Evolutionary conservation across 2,888 invertebrate genomes (phyloP), one percentile per base, ranked within the genome.

Genomic region (Gordius sp.): DNA sequence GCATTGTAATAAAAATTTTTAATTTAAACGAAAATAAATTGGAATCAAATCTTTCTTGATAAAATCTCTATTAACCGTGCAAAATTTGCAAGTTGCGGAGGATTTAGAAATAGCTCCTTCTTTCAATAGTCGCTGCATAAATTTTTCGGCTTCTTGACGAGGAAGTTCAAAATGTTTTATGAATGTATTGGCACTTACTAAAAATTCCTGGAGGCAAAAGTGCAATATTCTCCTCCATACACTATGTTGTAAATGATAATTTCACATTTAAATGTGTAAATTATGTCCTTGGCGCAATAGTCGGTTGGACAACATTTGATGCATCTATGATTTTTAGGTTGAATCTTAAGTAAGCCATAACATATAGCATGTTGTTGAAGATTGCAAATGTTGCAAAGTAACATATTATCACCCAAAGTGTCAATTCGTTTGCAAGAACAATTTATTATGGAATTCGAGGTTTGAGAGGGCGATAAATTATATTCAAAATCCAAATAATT

Each of bases 261-360:
- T 8, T 47, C 20, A 47, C n/a, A 47, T 47, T 47, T 47, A 47
- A 47, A 4, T 13, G 4, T 8, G 47, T 47, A 47, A 47, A 47
- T 47, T 20, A 18, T 8, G 20, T 47, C 47, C 23, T 4, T 47
- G 20, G 8, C 20, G 4, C 13, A 4, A 23, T 8, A 13, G 20
- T 47, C n/a, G 4, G 20, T 20, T 20, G 4, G 8, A 47, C 4
- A n/a, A 47, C 47, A 47, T 47, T 47, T 20, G 8, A 8, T 47
- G 23, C 47, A 47, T 4, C 4, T 20, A 47, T n/a, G 23, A 47
- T 8, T 47, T 47, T 47, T 4, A n/a, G 20, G 8, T 20, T 13
- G 20, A 4, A 8, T 47, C 8, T 8, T 20, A 18, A 20, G 4
- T 18, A n/a, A 18, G 4, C 20, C 4, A 23, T 47, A 20, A 23